Conservation (phyloP, 2,888 invertebrate species). For the Hypomecis atomaria region DNA sequence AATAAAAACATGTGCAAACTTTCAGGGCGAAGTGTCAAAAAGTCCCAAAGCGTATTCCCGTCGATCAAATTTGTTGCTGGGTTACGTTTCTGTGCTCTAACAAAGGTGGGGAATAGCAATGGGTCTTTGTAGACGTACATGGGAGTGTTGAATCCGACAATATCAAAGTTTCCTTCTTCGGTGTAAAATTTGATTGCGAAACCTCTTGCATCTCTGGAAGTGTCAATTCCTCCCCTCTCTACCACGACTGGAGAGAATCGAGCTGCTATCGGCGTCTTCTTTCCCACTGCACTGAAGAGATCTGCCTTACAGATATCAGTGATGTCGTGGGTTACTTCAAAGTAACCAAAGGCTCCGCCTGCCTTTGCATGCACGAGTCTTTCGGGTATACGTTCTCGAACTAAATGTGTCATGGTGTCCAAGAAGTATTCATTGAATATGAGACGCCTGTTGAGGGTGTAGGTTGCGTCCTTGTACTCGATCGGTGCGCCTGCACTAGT, state of each 20-base stretch:
- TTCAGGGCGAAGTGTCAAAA: constrained; percentile 92
- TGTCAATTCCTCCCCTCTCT: constrained; percentile 94
- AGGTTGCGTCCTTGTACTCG: constrained; percentile 85
- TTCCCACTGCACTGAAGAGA: constrained; percentile 89
- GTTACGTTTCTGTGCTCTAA: constrained; percentile 96
- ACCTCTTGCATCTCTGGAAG: constrained; percentile 93
- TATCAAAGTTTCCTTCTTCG: constrained; percentile 94
- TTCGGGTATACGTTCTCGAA: constrained; percentile 95
- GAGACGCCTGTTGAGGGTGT: constrained; percentile 91
- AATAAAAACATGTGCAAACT: constrained; percentile 92
- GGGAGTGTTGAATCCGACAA: constrained; percentile 95
- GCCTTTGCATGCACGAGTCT: constrained; percentile 97
- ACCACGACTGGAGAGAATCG: constrained; percentile 93
- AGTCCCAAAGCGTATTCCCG: constrained; percentile 96
- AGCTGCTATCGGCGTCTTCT: constrained; percentile 90
- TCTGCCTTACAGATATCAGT: constrained; percentile 89
- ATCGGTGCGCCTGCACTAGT: constrained; percentile 92
- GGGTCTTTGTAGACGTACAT: constrained; percentile 96
- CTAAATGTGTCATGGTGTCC: constrained; percentile 91
- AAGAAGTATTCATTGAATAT: constrained; percentile 91
- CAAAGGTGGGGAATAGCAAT: constrained; percentile 93
- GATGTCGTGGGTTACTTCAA: constrained; percentile 93
- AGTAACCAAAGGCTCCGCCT: constrained; percentile 93
- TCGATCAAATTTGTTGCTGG: constrained; percentile 94
- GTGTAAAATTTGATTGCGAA: constrained; percentile 96